Percentiles rank a stretch among this genome's conserved stretches.
phyloP scores from a whole-genome alignment of 2,113 vertebrate species.

The Oryzias melastigma region DNA sequence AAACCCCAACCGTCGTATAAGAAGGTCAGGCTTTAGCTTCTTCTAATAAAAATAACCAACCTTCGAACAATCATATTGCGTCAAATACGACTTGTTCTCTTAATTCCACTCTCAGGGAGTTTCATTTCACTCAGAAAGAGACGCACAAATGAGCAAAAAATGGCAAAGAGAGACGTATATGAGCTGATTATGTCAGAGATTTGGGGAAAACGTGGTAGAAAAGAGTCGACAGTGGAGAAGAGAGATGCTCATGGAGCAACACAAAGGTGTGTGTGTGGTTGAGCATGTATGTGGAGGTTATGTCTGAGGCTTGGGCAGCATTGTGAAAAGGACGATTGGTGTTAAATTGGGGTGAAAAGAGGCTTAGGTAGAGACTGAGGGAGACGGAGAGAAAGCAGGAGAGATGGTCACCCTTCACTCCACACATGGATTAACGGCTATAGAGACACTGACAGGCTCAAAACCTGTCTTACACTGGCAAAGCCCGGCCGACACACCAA shows the following conservation, averaged over 20 bases:
- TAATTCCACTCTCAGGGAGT: not conserved
- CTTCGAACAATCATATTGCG: not conserved
- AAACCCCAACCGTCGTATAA: too few relatives aligned
- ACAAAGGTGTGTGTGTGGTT: slow-evolving; percentile 5
- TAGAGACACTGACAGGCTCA: slow-evolving; percentile 63
- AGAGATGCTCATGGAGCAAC: slow-evolving; percentile 6
- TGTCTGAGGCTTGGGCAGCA: slow-evolving; percentile 29
- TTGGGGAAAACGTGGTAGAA: slow-evolving; percentile 10
- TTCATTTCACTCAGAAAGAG: slow-evolving; percentile 6
- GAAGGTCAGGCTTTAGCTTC: too few relatives aligned
- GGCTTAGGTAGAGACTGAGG: slow-evolving; percentile 56
- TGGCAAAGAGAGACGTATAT: not conserved
- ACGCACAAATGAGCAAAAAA: slow-evolving; percentile 9
- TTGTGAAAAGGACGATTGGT: slow-evolving; percentile 69
- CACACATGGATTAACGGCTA: slow-evolving; percentile 71
- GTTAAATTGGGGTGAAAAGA: slow-evolving; percentile 77
- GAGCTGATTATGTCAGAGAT: slow-evolving; percentile 18
- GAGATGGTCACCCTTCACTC: slow-evolving; percentile 71
- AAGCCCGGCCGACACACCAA: slow-evolving; percentile 37
- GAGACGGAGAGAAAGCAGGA: slow-evolving; percentile 44
- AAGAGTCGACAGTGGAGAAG: slow-evolving; percentile 22
- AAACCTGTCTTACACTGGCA: slow-evolving; percentile 58
- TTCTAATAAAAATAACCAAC: too few relatives aligned
- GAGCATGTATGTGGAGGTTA: slow-evolving; percentile 35
- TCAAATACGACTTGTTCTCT: slow-evolving; percentile 5